These are phyloP conservation scores for Rhineura floridana DNA, from an alignment of 2,113 vertebrate species.

Conservation along the genomic window DNA sequence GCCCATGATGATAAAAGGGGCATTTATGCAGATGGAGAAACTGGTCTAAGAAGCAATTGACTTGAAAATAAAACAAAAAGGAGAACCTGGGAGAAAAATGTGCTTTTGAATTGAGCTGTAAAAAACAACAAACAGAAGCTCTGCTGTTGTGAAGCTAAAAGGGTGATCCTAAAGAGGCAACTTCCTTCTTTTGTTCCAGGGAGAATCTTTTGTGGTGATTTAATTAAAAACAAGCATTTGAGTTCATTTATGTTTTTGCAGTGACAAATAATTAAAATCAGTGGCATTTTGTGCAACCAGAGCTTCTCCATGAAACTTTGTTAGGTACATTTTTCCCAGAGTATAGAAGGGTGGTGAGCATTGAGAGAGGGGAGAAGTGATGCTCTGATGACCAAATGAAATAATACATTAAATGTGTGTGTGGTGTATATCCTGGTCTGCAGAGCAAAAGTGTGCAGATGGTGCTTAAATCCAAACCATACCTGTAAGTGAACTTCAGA, in stretches of 20 bases:
- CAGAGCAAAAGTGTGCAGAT: no score
- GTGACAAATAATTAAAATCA: not conserved
- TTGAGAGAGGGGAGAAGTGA: not conserved
- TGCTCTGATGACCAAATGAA: not conserved
- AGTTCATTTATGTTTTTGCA: not conserved
- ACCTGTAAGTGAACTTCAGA: no score
- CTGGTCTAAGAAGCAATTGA: conserved; percentile 35
- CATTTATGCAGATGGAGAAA: conserved; percentile 15
- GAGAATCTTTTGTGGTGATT: conserved; percentile 23
- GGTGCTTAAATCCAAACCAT: no score
- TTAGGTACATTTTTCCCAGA: not conserved
- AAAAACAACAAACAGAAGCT: conserved; percentile 29
- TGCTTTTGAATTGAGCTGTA: conserved; percentile 20
- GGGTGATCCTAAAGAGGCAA: not conserved
- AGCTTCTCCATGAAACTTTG: not conserved
- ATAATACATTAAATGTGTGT: not conserved
- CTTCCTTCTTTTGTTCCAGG: not conserved
- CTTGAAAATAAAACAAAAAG: conserved; percentile 29
- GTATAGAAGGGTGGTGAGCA: not conserved
- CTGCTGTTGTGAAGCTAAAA: not conserved
- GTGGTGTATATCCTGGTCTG: no score
- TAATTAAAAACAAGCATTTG: conserved; percentile 31
- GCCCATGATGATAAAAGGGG: conserved; percentile 16
- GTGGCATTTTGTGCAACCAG: not conserved
- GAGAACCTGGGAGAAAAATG: not conserved